Evolutionary conservation across 2,888 invertebrate species (phyloP).

Genomic region (Aspidiotus rigidus): DNA sequence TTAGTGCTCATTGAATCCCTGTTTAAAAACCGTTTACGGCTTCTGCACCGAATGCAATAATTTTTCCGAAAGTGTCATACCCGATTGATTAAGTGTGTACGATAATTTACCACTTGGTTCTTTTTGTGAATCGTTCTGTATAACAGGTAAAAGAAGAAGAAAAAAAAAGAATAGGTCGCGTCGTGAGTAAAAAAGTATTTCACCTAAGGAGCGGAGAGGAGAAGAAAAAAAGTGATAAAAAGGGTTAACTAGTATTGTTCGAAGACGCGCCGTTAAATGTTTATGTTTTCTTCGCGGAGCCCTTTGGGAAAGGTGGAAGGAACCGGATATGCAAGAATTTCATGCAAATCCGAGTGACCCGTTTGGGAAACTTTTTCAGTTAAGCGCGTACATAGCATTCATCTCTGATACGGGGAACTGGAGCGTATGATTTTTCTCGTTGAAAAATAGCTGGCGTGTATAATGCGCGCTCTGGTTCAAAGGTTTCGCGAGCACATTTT

Average conservation of each 20-base stretch:
- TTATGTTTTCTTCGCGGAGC: constrained; percentile 12
- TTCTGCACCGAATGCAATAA: constrained; percentile 21
- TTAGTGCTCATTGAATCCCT: not conserved
- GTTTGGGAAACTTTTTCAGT: constrained; percentile 21
- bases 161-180: not conserved
- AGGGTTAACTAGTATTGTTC: constrained; percentile 27
- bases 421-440: constrained; percentile 4
- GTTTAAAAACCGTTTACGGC: constrained; percentile 14
- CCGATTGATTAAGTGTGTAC: constrained; percentile 23
- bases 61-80: constrained; percentile 11
- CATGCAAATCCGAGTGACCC: constrained; percentile 26
- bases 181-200: too few species aligned
- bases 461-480: not conserved
- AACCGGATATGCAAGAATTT: constrained; percentile 29
- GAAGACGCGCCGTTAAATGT: constrained; percentile 21
- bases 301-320: constrained; percentile 14
- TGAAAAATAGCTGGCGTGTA: not conserved
- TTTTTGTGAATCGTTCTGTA: not conserved
- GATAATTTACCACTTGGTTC: constrained; percentile 25
- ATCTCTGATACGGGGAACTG: not conserved
- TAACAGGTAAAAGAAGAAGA: constrained; percentile 6
- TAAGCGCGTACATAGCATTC: not conserved
- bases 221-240: constrained; percentile 13
- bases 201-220: not conserved
- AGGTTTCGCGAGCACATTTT: not conserved